Conservation (phyloP, 2,113 vertebrate genomes). For the Protobothrops flavoviridis region DNA sequence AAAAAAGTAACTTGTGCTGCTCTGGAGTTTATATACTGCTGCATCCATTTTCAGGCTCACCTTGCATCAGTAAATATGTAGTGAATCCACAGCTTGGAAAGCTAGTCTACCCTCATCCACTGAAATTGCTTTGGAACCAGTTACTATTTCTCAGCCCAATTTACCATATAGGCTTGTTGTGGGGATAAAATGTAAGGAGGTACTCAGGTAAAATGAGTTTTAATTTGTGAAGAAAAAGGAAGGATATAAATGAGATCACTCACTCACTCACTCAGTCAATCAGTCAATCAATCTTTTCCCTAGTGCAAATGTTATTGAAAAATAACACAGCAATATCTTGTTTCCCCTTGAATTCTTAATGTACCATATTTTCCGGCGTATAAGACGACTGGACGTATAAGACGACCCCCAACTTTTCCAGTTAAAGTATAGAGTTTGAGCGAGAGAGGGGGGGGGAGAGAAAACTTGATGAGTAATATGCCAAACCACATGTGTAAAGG, state of each 20-base stretch:
- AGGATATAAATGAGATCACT: background rate
- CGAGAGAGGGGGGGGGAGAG: too few relatives aligned
- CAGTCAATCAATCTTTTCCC: background rate
- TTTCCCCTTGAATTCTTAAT: background rate
- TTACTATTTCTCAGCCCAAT: background rate
- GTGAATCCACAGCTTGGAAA: background rate
- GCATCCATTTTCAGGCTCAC: background rate
- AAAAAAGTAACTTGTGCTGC: background rate
- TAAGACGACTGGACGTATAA: too few relatives aligned
- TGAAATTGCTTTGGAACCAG: background rate
- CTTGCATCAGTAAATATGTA: background rate
- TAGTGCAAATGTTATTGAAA: background rate
- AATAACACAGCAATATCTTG: background rate
- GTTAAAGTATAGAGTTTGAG: too few relatives aligned
- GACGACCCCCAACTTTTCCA: too few relatives aligned
- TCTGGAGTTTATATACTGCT: background rate
- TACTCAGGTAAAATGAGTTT: background rate
- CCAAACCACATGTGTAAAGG: too few relatives aligned
- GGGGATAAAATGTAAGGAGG: background rate
- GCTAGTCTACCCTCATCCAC: background rate
- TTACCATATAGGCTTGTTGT: background rate
- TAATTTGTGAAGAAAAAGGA: background rate
- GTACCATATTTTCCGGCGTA: background rate
- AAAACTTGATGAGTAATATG: too few relatives aligned
- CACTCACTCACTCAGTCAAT: background rate